These are phyloP conservation scores for Cyphomyrus plagiostoma DNA, from an alignment of 2,113 vertebrate genomes.

Conservation along the genomic window DNA sequence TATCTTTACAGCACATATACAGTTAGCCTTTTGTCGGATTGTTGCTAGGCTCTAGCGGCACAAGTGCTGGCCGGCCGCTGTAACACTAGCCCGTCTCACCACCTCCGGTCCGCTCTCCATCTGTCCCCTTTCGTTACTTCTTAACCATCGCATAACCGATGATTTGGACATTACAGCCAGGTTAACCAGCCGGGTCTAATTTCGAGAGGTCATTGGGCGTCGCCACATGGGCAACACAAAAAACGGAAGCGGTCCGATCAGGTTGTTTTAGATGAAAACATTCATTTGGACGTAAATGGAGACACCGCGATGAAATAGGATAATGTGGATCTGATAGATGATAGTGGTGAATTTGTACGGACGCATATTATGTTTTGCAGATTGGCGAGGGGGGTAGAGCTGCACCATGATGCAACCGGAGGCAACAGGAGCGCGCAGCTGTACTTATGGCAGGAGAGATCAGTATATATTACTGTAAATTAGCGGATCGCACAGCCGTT, in stretches of 20 bases:
- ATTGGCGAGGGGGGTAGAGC: conserved; percentile 6
- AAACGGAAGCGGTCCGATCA: neutral
- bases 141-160: neutral
- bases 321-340: neutral
- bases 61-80: neutral
- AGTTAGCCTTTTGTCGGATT: neutral
- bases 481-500: neutral
- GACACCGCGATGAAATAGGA: neutral
- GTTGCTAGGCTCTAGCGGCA: neutral
- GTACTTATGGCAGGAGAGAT: neutral
- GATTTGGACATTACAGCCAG: neutral
- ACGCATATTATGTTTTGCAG: neutral
- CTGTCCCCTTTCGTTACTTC: neutral
- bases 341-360: neutral
- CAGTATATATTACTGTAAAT: neutral
- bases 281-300: neutral
- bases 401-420: conserved; percentile 64
- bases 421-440: conserved; percentile 46
- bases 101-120: neutral
- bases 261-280: neutral
- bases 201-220: neutral
- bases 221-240: neutral
- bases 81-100: neutral
- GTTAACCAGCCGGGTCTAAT: neutral
- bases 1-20: neutral